Evolutionary conservation across 1,140 invertebrate species (phyloP).

Genomic region (Halyomorpha halys): DNA sequence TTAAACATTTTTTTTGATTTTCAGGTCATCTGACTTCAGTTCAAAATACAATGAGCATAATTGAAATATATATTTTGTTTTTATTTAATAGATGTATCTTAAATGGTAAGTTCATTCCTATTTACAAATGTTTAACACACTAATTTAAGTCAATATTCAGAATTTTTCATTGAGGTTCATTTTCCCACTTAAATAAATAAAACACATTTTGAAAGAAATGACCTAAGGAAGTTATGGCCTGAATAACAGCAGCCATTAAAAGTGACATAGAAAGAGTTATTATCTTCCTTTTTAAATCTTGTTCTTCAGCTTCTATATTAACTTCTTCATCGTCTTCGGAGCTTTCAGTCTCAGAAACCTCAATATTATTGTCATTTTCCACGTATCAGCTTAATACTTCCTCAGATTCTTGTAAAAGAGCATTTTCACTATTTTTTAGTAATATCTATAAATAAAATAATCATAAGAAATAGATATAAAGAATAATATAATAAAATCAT

Average conservation of each 20-base stretch:
- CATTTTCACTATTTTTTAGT: neutral
- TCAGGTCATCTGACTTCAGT: too few species aligned
- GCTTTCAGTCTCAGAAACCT: neutral
- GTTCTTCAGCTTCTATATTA: slow-evolving; percentile 29
- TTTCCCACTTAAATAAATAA: slow-evolving; percentile 25
- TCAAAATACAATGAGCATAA: too few species aligned
- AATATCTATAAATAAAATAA: slow-evolving; percentile 7
- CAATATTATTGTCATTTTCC: neutral
- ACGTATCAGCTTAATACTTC: slow-evolving; percentile 16
- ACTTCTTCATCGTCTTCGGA: neutral
- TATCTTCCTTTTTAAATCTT: slow-evolving; percentile 36
- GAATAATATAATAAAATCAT: too few species aligned
- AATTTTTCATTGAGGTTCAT: slow-evolving; percentile 10
- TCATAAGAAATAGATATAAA: too few species aligned
- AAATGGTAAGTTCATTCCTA: too few species aligned
- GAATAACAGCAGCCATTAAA: slow-evolving; percentile 35
- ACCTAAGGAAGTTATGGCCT: slow-evolving; percentile 25
- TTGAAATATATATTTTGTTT: too few species aligned
- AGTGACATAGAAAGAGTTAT: slow-evolving; percentile 40
- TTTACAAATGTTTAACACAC: too few species aligned
- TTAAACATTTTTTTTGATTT: too few species aligned
- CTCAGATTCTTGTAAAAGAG: neutral
- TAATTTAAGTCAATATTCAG: too few species aligned
- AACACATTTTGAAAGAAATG: slow-evolving; percentile 24
- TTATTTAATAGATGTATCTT: too few species aligned